Evolutionary conservation across 2,888 invertebrate species (phyloP), one percentile per base, ranked within the genome.

Genomic region (Mechanitis messenoides): DNA sequence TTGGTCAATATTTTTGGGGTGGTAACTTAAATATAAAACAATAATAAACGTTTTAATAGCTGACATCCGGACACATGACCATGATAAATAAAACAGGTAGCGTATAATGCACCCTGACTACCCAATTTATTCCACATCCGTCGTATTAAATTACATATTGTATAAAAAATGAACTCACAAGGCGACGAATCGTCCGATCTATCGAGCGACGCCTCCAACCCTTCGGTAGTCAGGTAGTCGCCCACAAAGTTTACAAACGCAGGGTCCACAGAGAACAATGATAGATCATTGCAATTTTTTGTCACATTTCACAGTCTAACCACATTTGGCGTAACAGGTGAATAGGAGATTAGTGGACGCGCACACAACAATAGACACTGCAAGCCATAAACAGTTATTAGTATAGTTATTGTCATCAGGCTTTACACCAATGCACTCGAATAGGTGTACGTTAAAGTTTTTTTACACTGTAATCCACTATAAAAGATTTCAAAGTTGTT

Each of bases 61-160:
- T 66, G 72, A 72, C 71, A 74, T 70, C 69, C 71, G 73, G 73
- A 68, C 84, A 81, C 74, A 78, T 78, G 83, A 77, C 76, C 69
- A 65, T 69, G 67, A 58, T 67, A 66, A 76, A 84, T 77, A 87
- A 89, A 87, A 88, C 88, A 88, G 89, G 89, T 90, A 89, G 88
- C 87, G 69, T 75, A 73, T 87, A 83, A 86, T 83, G 83, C 87
- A 86, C 89, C 87, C 87, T 80, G 85, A 79, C 84, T 87, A 84
- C 85, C 85, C 89, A 89, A 88, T 88, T 87, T 86, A 88, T 85
- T 85, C 83, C 83, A 89, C 87, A 89, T 90, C 90, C 89, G 87
- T 71, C 80, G 84, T 85, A 88, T 90, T 84, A 84, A 81, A 87
- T 89, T 88, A 87, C 89, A 72, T 76, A 76, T 77, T 76, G 74